Base-by-base conservation (phyloP, 2,888 invertebrate species). In the Dorcus parallelipipedus region DNA sequence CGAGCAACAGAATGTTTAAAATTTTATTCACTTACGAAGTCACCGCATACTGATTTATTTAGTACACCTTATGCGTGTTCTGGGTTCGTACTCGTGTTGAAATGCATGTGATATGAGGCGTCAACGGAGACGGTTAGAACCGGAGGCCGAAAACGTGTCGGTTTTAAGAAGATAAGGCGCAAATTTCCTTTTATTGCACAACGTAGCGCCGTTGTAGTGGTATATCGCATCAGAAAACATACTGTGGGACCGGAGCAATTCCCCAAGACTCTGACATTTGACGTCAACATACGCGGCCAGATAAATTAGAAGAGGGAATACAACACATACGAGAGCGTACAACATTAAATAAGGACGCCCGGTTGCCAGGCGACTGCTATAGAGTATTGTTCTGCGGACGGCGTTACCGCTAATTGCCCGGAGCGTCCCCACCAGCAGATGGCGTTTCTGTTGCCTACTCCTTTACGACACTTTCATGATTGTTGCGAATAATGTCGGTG, bases 191-290 rank as follows among this genome's bases (percentile, higher is more conserved):
- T 64, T 64, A 60, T 64, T 61, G 61, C 58, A 43, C 53, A 23
- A 53, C 61, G 59, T 63, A 49, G 60, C 52, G 47, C 56, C 53
- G 58, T 61, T 23, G 64, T 47, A 52, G 61, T 56, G 58, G 55
- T 58, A 66, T 66, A 66, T 69, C 74, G 69, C 73, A 76, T 76
- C 74, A 74, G 73, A 71, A 76, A 76, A 76, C 76, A 76, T 76
- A 75, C 71, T 65, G 69, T 75, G 76, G 76, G 76, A 75, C 71
- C 67, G 58, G 66, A 64, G 67, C 71, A 71, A 73, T 75, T 74
- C 75, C 76, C 76, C 73, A 66, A 73, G 71, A 70, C 72, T 70
- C 70, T 66, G 69, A 73, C 72, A 64, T 67, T 70, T 69, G 72
- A 73, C 70, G 73, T 71, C 73, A 70, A 73, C 73, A 72, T 70